Evolutionary conservation across 2,888 invertebrate species (phyloP), one percentile per base, ranked within the genome.

Genomic region (Yponomeuta cagnagella): DNA sequence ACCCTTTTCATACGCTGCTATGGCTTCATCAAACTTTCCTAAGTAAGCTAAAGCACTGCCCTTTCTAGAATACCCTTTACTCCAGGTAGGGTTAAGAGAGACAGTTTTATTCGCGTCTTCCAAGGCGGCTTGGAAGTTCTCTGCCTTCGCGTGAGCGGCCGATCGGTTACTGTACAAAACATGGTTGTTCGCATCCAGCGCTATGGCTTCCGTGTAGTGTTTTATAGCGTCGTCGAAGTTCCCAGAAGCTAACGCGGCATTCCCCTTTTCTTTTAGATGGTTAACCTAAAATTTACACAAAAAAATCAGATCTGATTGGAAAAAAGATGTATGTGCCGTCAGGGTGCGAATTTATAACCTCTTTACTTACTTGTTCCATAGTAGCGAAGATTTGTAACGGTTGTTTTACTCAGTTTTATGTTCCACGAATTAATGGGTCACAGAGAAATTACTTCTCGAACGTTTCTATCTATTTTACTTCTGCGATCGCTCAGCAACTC

Each of bases 131-230:
- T 89, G 83, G 80, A 95, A 98, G 74, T 96, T 94, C 37, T 94
- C 95, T 68, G 95, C 94, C 88, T 97, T 98, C 1, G 97, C 96
- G 80, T 96, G 95, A 8, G 98, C 98, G 8, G 98, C 98, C 0
- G 98, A 98, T 71, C 98, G 94, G 87, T 98, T 98, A 78, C 98
- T 98, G 80, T 93, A 98, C 37, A 98, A 92, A 81, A 98, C 97
- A 93, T 98, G 97, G 91, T 98, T 98, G 63, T 93, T 93, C 0
- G 93, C 92, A 82, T 98, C 98, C 73, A 97, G 84, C 15, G 92
- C 88, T 74, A 98, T 97, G 6, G 97, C 98, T 79, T 96, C 94
- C 2, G 96, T 94, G 82, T 98, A 98, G 77, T 88, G 94, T 74
- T 94, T 93, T 70, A 98, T 93, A 0, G 98, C 98, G 75, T 96